Percentiles rank a stretch among this genome's conserved stretches.
These are phyloP conservation scores for Gallinago media DNA, from an alignment of 2,113 vertebrate genomes.

Conservation along the genomic window DNA sequence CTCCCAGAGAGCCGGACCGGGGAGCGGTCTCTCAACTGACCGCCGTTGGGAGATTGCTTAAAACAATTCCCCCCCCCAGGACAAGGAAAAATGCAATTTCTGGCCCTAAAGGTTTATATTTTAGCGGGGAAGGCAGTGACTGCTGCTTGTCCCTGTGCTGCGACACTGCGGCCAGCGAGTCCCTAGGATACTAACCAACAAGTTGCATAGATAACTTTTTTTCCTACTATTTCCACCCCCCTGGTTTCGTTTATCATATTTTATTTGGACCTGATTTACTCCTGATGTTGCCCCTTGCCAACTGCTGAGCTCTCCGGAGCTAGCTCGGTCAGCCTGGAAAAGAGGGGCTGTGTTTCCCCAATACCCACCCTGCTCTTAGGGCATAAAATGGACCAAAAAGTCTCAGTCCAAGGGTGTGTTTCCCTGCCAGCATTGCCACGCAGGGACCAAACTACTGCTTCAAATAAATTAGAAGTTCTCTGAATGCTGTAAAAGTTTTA, in stretches of 20 bases:
- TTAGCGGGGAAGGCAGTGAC: neutral
- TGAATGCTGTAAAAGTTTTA: neutral
- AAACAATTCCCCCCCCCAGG: neutral
- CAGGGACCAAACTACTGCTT: neutral
- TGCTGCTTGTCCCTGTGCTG: neutral
- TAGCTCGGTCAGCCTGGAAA: neutral
- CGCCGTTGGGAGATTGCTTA: neutral
- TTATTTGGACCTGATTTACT: neutral
- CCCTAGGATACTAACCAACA: neutral
- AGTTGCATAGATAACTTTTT: accelerated
- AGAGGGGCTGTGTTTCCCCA: neutral
- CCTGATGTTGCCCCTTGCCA: neutral
- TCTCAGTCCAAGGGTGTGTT: neutral
- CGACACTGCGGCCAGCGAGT: accelerated
- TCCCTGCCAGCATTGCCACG: neutral
- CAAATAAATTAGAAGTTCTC: neutral
- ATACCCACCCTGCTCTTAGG: neutral
- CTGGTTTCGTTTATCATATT: neutral
- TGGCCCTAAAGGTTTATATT: neutral
- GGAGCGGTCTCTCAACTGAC: neutral
- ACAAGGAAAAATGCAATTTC: neutral
- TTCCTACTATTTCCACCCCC: neutral
- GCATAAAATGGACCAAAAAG: neutral
- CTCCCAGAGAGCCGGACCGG: neutral
- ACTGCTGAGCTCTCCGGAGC: accelerated